These are phyloP conservation scores for Hirtodrosophila histrioides DNA, from an alignment of 2,888 invertebrate genomes.

Conservation along the genomic window DNA sequence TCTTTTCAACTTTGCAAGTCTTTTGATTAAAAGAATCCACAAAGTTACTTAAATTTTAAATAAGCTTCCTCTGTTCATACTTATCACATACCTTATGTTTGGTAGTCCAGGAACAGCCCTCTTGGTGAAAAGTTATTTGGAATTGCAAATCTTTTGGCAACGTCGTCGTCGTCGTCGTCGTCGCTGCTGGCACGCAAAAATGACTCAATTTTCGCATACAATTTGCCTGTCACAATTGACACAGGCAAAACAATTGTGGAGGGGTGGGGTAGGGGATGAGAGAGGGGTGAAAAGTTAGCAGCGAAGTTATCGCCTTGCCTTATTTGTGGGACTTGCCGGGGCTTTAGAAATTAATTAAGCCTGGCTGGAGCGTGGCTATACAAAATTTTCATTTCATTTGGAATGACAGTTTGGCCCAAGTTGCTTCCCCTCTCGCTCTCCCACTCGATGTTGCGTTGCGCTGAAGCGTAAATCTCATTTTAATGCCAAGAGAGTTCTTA, in stretches of 20 bases:
- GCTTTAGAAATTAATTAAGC: conserved; percentile 63
- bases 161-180: too few species aligned
- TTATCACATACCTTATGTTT: neutral
- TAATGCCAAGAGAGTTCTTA: conserved; percentile 80
- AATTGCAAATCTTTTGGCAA: conserved; percentile 20
- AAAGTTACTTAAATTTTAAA: conserved; percentile 1
- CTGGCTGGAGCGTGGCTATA: conserved; percentile 54
- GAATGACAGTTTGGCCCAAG: conserved; percentile 58
- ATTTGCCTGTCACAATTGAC: conserved; percentile 56
- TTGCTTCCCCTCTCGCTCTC: conserved; percentile 32
- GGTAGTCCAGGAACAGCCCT: conserved; percentile 1
- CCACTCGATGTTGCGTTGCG: conserved; percentile 52
- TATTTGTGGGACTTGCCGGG: conserved; percentile 1
- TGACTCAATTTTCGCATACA: conserved; percentile 59
- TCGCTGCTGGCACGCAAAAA: conserved; percentile 42
- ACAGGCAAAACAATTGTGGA: conserved; percentile 21
- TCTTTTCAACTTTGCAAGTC: neutral
- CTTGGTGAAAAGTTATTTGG: conserved; percentile 19
- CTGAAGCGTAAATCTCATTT: conserved; percentile 80
- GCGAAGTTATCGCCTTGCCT: conserved; percentile 21
- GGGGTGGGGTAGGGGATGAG: too few species aligned
- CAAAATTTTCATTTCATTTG: conserved; percentile 62
- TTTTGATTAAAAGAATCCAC: neutral
- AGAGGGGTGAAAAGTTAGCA: conserved; percentile 39
- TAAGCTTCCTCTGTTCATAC: neutral